Evolutionary conservation across 2,888 invertebrate genomes (phyloP), one percentile per base, ranked within the genome.

Genomic region (Idaea aversata): DNA sequence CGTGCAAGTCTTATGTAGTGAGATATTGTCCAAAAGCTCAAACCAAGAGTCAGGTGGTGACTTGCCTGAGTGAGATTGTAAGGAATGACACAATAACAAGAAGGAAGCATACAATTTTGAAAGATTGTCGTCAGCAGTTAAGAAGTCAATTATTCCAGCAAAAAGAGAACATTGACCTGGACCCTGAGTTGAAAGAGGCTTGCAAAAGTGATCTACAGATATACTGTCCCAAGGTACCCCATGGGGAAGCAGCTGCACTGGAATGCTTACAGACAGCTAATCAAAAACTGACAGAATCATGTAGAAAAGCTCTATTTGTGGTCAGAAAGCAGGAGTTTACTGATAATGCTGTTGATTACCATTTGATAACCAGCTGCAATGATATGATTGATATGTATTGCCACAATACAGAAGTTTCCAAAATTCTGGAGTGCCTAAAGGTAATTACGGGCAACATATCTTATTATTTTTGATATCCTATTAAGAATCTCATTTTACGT

Each of bases 141-240:
- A 95, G 96, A 81, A 96, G 97, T 63, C 98, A 99, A 83, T 93
- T 99, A 35, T 96, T 98, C 78, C 98, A 98, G 82, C 97, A 98
- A 86, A 95, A 97, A 72, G 99, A 99, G 90, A 97, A 95, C 81
- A 96, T 98, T 72, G 95, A 96, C 70, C 94, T 97, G 69, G 98
- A 99, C 90, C 97, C 97, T 0, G 95, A 95, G 75, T 89, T 99
- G 65, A 97, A 96, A 80, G 95, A 95, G 71, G 95, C 96, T 5
- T 99, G 99, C 85, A 94, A 94, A 65, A 85, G 87, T 47, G 99
- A 99, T 83, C 96, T 99, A 34, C 93, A 94, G 70, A 92, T 93
- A 60, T 94, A 94, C 67, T 99, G 99, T 83, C 85, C 91, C 10
- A 94, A 95, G 70, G 92, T 96, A 15, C 93, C 94, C 61, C 94